A percentile compares a stretch with the other conserved stretches of the same genome.
Conservation (phyloP, 1,140 invertebrate species). For the Tachypleus tridentatus region DNA sequence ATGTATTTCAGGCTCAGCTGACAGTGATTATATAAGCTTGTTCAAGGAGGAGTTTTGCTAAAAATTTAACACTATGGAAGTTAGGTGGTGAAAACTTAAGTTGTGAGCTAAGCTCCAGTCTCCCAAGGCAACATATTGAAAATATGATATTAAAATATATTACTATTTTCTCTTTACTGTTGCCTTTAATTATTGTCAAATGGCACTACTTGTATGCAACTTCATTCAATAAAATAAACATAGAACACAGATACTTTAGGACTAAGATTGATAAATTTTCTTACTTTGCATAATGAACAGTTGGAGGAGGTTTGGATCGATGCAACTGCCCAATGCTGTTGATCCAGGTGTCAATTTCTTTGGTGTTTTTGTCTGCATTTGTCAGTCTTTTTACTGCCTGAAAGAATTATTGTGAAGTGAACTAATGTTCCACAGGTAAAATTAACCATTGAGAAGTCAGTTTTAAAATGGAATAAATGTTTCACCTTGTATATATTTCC, state of each 20-base stretch:
- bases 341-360: slow-evolving; percentile 87
- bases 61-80: too few relatives aligned
- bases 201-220: not conserved
- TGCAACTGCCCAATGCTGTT: slow-evolving; percentile 81
- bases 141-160: too few relatives aligned
- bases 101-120: too few relatives aligned
- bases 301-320: slow-evolving; percentile 65
- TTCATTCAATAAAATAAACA: slow-evolving; percentile 6
- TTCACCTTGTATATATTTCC: too few relatives aligned
- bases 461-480: too few relatives aligned
- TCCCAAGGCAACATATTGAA: too few relatives aligned
- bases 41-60: too few relatives aligned
- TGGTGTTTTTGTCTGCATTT: slow-evolving; percentile 68
- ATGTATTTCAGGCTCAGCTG: too few relatives aligned
- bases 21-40: too few relatives aligned
- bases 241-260: not conserved
- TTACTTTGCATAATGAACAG: slow-evolving; percentile 68
- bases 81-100: too few relatives aligned
- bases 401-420: slow-evolving; percentile 16
- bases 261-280: slow-evolving; percentile 20
- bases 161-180: not conserved
- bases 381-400: slow-evolving; percentile 72
- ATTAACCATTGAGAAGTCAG: not conserved
- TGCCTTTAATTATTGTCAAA: not conserved
- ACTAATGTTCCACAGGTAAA: not conserved